Evolutionary conservation across 2,888 invertebrate genomes (phyloP), one percentile per base, ranked within the genome.

Genomic region (Isoperla grammatica): DNA sequence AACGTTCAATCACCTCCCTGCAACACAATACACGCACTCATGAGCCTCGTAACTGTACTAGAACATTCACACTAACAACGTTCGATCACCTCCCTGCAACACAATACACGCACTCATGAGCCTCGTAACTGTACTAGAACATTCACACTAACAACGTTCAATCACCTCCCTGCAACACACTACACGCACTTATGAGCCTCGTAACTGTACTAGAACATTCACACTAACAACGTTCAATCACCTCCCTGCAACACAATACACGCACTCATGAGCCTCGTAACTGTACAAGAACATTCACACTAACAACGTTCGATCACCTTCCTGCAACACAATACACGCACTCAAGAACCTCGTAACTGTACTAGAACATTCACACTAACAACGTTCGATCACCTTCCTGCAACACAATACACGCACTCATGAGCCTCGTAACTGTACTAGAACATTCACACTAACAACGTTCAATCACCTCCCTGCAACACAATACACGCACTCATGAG

Each of bases 1-100:
- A 29, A 77, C 93, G 94, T 75, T 97, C 97, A 71, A 99, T 99
- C 55, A 99, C 99, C 77, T 99, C 99, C 65, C 97, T 85, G 71
- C 35, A 76, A 72, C 42, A 63, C 60, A 50, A 39, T 8, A 17
- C n/a, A n/a, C n/a, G n/a, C n/a, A n/a, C n/a, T n/a, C n/a, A n/a
- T n/a, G n/a, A n/a, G n/a, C n/a, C n/a, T n/a, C n/a, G n/a, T n/a
- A n/a, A n/a, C n/a, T n/a, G n/a, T n/a, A n/a, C n/a, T n/a, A n/a
- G n/a, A n/a, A n/a, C n/a, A n/a, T n/a, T n/a, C 29, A 29, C 5
- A 29, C 29, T 6, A 29, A 29, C 29, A 29, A 77, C 93, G 94
- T 75, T 97, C 97, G 71, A 99, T 99, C 55, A 99, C 99, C 77
- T 99, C 99, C 65, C 97, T 85, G 71, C 35, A 76, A 72, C 42